Evolutionary conservation across 2,113 vertebrate genomes (phyloP), one percentile per base, ranked within the genome.

Genomic region (Phodopus roborovskii): DNA sequence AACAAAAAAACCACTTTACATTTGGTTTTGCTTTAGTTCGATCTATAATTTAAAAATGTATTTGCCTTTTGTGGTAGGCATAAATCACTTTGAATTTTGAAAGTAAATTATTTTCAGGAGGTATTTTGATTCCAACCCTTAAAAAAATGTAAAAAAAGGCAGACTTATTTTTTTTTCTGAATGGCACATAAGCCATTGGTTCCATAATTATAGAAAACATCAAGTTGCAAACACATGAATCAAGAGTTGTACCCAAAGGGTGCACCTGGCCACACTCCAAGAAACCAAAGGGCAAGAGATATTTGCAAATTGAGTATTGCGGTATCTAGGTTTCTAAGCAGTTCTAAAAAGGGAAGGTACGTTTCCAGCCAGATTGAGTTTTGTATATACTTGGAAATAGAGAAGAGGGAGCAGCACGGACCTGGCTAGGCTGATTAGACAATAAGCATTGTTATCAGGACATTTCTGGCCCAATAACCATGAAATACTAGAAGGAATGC

Each of bases 361-460:
- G 36, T 92, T 93, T 86, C 71, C 26, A 96, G 68, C 28, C 77
- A 93, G 24, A 68, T 1, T 62, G 66, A 89, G 3, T 93, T 90
- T 84, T 91, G 17, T 60, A 4, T 86, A 39, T 87, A 39, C 48
- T 66, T 30, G 81, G 30, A 93, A 71, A 62, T 93, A 90, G 92
- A 92, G 92, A 92, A 45, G 15, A 53, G 42, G 60, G 33, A 92
- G 77, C 71, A 92, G 33, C 42, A 50, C 42, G 88, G 50, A 71
- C 88, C 78, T 91, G 88, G 73, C 42, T 30, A 53, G 56, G 60
- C 45, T 11, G 4, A 45, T 48, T 94, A 66, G 81, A 73, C 70
- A 48, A 66, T 91, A 48, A 93, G 68, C 48, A 89, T 97, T 88
- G 79, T 89, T 64, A 95, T 96, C 81, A 94, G 90, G 81, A 48